Percentiles rank a stretch among this genome's conserved stretches.
phyloP scores from a whole-genome alignment of 1,140 invertebrate genomes.

The Drosophila tristis region DNA sequence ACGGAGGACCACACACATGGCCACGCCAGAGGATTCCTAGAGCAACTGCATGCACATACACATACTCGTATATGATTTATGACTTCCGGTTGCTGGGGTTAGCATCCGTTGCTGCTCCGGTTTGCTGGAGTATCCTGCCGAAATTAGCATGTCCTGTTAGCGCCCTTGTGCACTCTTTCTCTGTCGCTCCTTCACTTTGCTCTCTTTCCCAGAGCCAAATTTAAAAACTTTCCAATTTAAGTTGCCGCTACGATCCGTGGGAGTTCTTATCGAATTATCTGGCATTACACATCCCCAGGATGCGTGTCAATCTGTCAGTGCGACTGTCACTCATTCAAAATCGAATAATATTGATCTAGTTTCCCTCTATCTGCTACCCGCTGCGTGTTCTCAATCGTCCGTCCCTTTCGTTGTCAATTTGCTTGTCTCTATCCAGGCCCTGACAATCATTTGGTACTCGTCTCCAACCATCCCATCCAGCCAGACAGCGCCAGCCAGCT shows the following conservation, averaged over 20 bases:
- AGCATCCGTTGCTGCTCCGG: constrained; percentile 26
- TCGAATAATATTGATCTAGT: constrained; percentile 75
- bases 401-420: constrained; percentile 69
- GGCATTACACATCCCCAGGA: constrained; percentile 27
- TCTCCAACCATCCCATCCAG: constrained; percentile 5
- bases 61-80: constrained; percentile 60
- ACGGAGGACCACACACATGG: constrained; percentile 14
- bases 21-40: constrained; percentile 12
- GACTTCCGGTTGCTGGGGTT: constrained; percentile 60
- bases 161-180: background rate
- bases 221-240: constrained; percentile 45
- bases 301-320: constrained; percentile 48
- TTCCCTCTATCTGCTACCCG: constrained; percentile 18
- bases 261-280: constrained; percentile 55
- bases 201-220: background rate
- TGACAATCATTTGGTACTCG: constrained; percentile 67
- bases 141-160: constrained; percentile 37
- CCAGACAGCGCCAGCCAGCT: constrained; percentile 26
- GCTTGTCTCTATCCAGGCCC: constrained; percentile 59
- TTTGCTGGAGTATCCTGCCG: constrained; percentile 1
- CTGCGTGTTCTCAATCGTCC: constrained; percentile 42
- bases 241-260: constrained; percentile 22
- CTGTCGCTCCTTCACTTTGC: background rate
- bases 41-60: constrained; percentile 39
- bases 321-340: constrained; percentile 61